A percentile compares a stretch with the other conserved stretches of the same genome.
phyloP scores from a whole-genome alignment of 2,113 vertebrate genomes.

The Pionites leucogaster region DNA sequence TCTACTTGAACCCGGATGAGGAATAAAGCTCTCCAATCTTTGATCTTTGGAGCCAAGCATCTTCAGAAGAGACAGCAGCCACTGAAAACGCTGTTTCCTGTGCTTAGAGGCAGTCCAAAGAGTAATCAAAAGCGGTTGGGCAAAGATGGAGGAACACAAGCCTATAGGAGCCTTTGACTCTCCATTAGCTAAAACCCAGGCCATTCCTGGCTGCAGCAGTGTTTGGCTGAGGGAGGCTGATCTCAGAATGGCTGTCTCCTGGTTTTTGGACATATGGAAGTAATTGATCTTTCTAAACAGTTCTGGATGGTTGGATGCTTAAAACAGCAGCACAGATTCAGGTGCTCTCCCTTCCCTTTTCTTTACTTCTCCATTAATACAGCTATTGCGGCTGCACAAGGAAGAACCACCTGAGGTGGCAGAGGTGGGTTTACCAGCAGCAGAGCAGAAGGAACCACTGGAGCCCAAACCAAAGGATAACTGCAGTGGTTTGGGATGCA shows the following conservation, averaged over 20 bases:
- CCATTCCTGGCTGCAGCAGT: not conserved
- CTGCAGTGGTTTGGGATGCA: not conserved
- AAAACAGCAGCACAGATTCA: not conserved
- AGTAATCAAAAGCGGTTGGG: not conserved
- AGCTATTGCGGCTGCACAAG: not conserved
- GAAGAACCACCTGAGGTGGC: rapidly evolving
- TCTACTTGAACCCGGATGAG: not conserved
- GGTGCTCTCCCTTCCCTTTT: not conserved
- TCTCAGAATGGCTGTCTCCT: not conserved
- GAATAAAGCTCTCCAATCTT: not conserved
- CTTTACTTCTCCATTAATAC: not conserved
- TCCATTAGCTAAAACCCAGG: not conserved
- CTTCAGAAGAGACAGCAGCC: not conserved
- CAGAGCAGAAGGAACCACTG: not conserved
- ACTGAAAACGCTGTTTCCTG: not conserved
- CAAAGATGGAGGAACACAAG: not conserved
- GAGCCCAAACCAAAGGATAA: not conserved
- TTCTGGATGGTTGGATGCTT: not conserved
- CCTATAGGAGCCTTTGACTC: not conserved
- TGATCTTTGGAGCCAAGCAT: not conserved
- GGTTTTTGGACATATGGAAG: not conserved
- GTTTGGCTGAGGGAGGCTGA: not conserved
- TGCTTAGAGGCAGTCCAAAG: not conserved
- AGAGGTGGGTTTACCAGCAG: not conserved
- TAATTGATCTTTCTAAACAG: not conserved